These are phyloP conservation scores for Zygaena filipendulae DNA, from an alignment of 2,888 invertebrate genomes.

Conservation along the genomic window DNA sequence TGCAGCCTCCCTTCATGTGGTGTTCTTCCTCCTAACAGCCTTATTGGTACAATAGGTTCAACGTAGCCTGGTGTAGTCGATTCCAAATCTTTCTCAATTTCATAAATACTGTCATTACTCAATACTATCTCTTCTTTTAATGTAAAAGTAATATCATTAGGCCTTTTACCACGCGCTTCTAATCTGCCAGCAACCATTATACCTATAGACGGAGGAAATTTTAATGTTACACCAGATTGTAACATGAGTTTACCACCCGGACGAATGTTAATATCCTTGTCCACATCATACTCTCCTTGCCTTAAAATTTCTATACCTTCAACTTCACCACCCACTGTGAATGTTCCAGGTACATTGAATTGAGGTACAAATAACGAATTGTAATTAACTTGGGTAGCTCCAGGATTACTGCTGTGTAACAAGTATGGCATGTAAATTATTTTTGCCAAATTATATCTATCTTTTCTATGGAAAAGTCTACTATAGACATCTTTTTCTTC, in stretches of 20 bases:
- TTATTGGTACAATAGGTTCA: slow-evolving; percentile 75
- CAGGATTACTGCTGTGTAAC: slow-evolving; percentile 88
- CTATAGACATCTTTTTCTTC: slow-evolving; percentile 80
- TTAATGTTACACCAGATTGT: slow-evolving; percentile 87
- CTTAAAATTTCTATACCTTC: slow-evolving; percentile 87
- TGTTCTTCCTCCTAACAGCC: slow-evolving; percentile 84
- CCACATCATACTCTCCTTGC: slow-evolving; percentile 90
- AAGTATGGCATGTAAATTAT: slow-evolving; percentile 93
- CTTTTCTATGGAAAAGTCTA: slow-evolving; percentile 84
- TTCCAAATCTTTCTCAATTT: slow-evolving; percentile 66
- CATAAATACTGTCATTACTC: slow-evolving; percentile 71
- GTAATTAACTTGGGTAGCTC: slow-evolving; percentile 83
- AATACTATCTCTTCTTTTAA: slow-evolving; percentile 80
- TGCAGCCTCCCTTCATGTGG: slow-evolving; percentile 89
- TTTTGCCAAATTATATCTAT: slow-evolving; percentile 94
- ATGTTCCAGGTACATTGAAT: slow-evolving; percentile 76
- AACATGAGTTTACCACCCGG: slow-evolving; percentile 93
- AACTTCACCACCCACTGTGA: slow-evolving; percentile 89
- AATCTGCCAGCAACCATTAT: slow-evolving; percentile 96
- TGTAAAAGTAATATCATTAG: slow-evolving; percentile 83
- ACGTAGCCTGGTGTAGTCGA: slow-evolving; percentile 70
- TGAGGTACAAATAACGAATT: slow-evolving; percentile 82
- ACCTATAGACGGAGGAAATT: slow-evolving; percentile 92
- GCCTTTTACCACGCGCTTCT: slow-evolving; percentile 82
- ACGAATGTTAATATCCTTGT: slow-evolving; percentile 92